Evolutionary conservation across 2,113 vertebrate species (phyloP).

Genomic region (Pteropus alecto): DNA sequence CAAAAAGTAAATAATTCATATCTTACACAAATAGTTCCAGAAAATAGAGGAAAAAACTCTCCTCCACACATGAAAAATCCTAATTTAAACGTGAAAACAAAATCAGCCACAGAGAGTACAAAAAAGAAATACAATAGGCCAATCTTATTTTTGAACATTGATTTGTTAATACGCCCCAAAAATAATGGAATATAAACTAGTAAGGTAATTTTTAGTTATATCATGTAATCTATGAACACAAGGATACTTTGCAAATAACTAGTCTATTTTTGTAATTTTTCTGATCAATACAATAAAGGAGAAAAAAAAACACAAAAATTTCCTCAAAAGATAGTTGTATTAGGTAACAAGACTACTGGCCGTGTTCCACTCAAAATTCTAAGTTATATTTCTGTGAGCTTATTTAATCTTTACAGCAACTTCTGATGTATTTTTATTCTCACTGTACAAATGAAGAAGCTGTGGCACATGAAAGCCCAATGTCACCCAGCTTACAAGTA

Average conservation of each 20-base stretch:
- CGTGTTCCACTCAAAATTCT: neutral
- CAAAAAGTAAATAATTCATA: neutral
- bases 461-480: neutral
- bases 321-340: neutral
- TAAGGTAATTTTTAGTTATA: neutral
- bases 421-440: neutral
- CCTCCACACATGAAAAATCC: neutral
- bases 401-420: neutral
- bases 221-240: neutral
- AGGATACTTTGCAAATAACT: neutral
- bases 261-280: neutral
- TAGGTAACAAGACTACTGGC: neutral
- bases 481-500: neutral
- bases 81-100: neutral
- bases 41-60: neutral
- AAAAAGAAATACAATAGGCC: neutral
- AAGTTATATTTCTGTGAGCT: neutral
- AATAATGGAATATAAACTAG: neutral
- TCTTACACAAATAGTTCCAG: neutral
- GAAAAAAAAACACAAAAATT: neutral
- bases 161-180: neutral
- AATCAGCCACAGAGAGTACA: neutral
- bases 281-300: neutral
- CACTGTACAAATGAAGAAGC: neutral
- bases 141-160: neutral